A percentile compares a stretch with the other conserved stretches of the same genome.
phyloP scores from a whole-genome alignment of 2,797 vertebrate genomes.

The Diplodus puntazzo region DNA sequence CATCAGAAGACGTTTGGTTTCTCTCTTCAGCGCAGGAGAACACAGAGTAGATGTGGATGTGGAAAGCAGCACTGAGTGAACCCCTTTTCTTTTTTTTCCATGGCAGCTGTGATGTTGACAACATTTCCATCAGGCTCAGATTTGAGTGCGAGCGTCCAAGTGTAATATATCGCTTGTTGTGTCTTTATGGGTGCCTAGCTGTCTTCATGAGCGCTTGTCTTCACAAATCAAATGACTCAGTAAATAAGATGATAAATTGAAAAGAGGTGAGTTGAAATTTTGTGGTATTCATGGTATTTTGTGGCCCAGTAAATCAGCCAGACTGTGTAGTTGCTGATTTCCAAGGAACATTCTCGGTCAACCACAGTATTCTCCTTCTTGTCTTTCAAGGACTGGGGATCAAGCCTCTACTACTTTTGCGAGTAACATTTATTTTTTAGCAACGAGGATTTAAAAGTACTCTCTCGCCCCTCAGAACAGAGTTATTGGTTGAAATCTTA shows the following conservation, averaged over 20 bases:
- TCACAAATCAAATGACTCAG: conserved; percentile 20
- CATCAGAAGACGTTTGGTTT: conserved; percentile 2
- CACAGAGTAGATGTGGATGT: neutral
- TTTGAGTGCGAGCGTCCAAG: neutral
- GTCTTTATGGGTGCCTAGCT: neutral
- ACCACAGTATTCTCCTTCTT: neutral
- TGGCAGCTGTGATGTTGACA: conserved; percentile 21
- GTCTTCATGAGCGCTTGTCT: neutral
- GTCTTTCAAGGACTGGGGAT: neutral
- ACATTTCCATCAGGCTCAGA: conserved; percentile 20
- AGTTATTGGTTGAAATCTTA: too few relatives aligned
- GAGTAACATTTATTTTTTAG: neutral
- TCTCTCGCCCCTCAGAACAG: too few relatives aligned
- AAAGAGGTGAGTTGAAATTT: conserved; percentile 2
- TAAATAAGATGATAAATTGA: conserved; percentile 15
- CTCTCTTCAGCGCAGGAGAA: neutral
- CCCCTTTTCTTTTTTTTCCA: conserved; percentile 16
- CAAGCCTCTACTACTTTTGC: neutral
- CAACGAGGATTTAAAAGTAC: neutral
- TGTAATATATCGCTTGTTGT: conserved; percentile 6
- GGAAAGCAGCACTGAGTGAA: conserved; percentile 16
- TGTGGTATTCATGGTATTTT: conserved; percentile 8
- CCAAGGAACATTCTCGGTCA: neutral
- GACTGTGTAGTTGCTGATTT: neutral
- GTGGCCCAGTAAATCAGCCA: neutral